Evolutionary conservation across 1,140 invertebrate genomes (phyloP), one percentile per base, ranked within the genome.

Genomic region (Drosophila saltans): DNA sequence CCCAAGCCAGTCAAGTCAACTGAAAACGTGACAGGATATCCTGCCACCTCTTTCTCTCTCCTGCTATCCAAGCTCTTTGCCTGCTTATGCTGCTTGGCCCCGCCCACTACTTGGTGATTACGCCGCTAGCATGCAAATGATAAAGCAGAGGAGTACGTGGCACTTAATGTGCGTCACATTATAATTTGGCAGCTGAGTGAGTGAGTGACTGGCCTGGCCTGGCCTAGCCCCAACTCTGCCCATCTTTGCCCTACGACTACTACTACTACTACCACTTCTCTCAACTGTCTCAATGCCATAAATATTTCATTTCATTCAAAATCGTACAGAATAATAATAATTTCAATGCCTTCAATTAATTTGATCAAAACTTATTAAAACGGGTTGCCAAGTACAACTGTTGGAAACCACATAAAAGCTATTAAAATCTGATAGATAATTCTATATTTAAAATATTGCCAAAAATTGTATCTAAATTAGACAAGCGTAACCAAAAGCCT

Each of bases 21-120:
- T 89, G 84, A 89, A 88, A 88, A 88, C 83, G 83, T 89, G 83
- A 88, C 83, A 88, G 83, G 83, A 88, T 88, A 88, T 88, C 83
- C 83, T 88, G 83, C 76, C 74, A 55, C 80, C 26, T 56, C 28
- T 8, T 56, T 59, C n/a, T 55, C 62, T 11, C 67, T 67, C 24
- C 48, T 43, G 16, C 62, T 9, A 16, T 16, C 16, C 16, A 16
- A 16, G 16, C 16, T 16, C 16, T 39, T 10, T 24, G 45, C 16
- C 26, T 64, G 57, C 28, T 62, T 30, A 52, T 40, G 9, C 68
- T n/a, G 9, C 69, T 61, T 10, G 62, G 45, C 45, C 45, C 45
- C 45, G 45, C 45, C 45, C 45, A 26, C 45, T 48, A 40, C 45
- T 69, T 67, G 65, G 48, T 79, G 80, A 81, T 82, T 78, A 75